phyloP scores from a whole-genome alignment of 2,888 invertebrate genomes.

The Poecilus cupreus region DNA sequence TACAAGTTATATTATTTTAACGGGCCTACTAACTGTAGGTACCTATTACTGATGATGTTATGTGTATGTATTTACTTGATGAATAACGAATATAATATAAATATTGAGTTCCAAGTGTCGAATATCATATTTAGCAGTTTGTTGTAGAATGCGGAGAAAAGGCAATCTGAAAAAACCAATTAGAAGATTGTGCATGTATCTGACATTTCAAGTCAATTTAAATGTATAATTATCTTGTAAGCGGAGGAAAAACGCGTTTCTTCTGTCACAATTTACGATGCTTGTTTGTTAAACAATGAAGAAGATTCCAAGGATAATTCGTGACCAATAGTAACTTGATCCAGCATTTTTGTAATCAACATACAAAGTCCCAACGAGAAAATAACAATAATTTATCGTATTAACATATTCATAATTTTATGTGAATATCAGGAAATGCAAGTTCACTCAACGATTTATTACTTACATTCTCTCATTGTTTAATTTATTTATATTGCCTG shows the following conservation, averaged over 20 bases:
- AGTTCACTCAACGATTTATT: background rate
- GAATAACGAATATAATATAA: too few species aligned
- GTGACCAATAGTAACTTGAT: slow-evolving; percentile 32
- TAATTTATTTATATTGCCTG: background rate
- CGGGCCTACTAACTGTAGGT: too few species aligned
- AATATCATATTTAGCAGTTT: too few species aligned
- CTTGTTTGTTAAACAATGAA: slow-evolving; percentile 44
- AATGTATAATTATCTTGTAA: slow-evolving; percentile 48
- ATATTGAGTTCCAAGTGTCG: too few species aligned
- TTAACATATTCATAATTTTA: slow-evolving; percentile 13
- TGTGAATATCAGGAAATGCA: slow-evolving; percentile 1
- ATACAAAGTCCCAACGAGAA: slow-evolving; percentile 35
- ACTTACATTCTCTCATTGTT: background rate
- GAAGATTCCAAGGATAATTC: slow-evolving; percentile 53
- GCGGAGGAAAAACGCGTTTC: slow-evolving; percentile 20
- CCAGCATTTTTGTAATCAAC: slow-evolving; percentile 48
- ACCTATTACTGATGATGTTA: too few species aligned
- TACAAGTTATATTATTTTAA: too few species aligned
- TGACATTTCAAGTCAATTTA: slow-evolving; percentile 55
- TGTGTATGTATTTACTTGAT: too few species aligned
- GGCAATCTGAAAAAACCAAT: background rate
- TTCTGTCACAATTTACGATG: slow-evolving; percentile 43
- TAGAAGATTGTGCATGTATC: slow-evolving; percentile 17
- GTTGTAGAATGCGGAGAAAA: too few species aligned
- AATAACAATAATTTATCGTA: slow-evolving; percentile 50